phyloP scores from a whole-genome alignment of 64 coral and sea anemone species.

The Trachythela sp. region DNA sequence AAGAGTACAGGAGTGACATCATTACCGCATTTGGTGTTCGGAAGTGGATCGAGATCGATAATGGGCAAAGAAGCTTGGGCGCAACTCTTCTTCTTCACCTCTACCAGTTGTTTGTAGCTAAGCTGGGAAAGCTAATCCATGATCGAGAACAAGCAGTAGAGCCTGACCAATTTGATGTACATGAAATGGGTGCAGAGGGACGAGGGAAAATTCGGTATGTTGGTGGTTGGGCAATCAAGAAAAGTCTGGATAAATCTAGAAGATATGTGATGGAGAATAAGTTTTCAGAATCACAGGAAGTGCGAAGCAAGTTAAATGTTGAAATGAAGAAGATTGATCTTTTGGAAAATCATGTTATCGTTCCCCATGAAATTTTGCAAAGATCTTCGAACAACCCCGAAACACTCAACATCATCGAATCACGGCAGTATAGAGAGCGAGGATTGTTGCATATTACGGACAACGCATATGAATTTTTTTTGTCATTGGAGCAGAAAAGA shows the following conservation, averaged over 20 bases:
- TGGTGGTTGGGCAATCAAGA: slow-evolving; percentile 16
- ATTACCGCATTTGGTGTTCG: no score
- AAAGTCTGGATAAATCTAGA: slow-evolving; percentile 15
- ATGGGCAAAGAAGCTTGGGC: no score
- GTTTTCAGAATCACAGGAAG: background rate
- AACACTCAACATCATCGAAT: background rate
- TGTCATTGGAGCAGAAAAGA: background rate
- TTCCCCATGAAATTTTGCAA: background rate
- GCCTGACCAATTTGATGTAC: background rate
- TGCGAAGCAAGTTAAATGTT: background rate
- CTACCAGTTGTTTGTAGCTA: no score
- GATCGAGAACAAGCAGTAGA: background rate
- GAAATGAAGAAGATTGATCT: slow-evolving; percentile 34
- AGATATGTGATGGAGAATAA: background rate
- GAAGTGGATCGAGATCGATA: no score
- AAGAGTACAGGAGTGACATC: no score
- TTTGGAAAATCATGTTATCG: slow-evolving; percentile 15
- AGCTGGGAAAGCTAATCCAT: background rate
- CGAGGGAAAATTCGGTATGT: slow-evolving; percentile 26
- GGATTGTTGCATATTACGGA: slow-evolving; percentile 20
- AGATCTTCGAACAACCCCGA: background rate
- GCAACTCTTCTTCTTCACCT: no score
- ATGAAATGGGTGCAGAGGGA: slow-evolving; percentile 13
- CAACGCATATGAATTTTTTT: background rate
- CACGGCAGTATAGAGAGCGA: slow-evolving; percentile 19